These are phyloP conservation scores for Drosophila virilis DNA, from an alignment of 1,140 invertebrate genomes.

Conservation along the genomic window DNA sequence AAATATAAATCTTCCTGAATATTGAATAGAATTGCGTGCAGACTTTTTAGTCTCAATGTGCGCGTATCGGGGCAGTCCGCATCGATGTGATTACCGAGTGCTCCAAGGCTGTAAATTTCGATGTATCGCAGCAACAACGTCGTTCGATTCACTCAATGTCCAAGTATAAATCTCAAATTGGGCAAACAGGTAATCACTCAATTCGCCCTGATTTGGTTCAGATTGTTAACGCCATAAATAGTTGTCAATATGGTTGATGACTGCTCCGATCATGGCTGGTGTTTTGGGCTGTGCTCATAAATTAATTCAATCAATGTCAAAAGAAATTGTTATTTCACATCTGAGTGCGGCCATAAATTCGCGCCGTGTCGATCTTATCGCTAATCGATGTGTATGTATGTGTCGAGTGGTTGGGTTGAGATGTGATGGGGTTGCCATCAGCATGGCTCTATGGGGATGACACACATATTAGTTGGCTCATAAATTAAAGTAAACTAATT, in stretches of 20 bases:
- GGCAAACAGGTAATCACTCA: conserved; percentile 72
- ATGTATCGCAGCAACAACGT: conserved; percentile 13
- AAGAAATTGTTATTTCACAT: conserved; percentile 61
- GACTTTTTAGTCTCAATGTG: neutral
- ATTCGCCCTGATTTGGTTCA: conserved; percentile 67
- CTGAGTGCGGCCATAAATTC: conserved; percentile 30
- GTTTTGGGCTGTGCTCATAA: conserved; percentile 48
- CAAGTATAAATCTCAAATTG: conserved; percentile 73
- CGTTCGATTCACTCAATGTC: conserved; percentile 23
- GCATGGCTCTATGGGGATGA: conserved; percentile 19
- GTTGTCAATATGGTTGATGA: conserved; percentile 11
- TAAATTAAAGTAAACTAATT: conserved; percentile 57
- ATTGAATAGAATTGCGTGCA: neutral
- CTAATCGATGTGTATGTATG: conserved; percentile 65
- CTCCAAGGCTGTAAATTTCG: conserved; percentile 18
- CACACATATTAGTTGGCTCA: conserved; percentile 52
- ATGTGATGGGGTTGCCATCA: conserved; percentile 26
- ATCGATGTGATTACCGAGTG: neutral
- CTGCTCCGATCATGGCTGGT: conserved; percentile 26
- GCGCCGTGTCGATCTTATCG: conserved; percentile 62
- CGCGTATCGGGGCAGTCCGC: neutral
- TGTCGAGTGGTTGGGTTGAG: conserved; percentile 25
- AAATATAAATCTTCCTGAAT: neutral
- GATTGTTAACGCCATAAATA: conserved; percentile 63
- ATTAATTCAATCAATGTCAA: conserved; percentile 78